Evolutionary conservation across 2,888 invertebrate species (phyloP), one percentile per base, ranked within the genome.

Genomic region (Tromatobia lineatoria): DNA sequence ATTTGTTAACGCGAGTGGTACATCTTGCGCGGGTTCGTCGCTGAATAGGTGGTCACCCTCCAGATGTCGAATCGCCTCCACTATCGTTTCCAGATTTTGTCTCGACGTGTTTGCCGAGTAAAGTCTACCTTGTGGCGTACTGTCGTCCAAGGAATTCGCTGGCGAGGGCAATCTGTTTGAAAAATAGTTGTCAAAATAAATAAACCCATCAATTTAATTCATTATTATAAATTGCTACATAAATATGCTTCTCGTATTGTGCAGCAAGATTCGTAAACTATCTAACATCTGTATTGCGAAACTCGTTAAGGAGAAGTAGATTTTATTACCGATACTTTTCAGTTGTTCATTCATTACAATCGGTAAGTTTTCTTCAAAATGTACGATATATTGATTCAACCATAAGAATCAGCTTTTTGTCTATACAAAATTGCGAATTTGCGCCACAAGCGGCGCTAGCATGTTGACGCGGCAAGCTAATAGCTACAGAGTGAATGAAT

Each of bases 61-160:
- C 88, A 99, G 95, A 93, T 99, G 99, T 52, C 99, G 96, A 91
- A 99, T 99, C 78, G 99, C 99, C 94, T 99, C 99, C 52, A 99
- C 99, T 88, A 99, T 99, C 15, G 99, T 99, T 94, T 99, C 99
- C 90, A 99, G 95, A 94, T 99, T 99, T 94, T 99, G 98, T 77
- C 98, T 96, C 86, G 98, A 98, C 73, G 97, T 97, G 87, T 96
- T 96, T 18, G 96, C 95, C 70, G 95, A 93, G 89, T 95, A 96
- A 75, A 95, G 92, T 86, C 95, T 94, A 76, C 90, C 91, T 85
- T 94, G 94, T 0, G 95, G 94, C n/a, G 94, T 93, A 10, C 93
- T 93, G 82, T 95, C 95, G 71, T 94, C 94, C 64, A 93, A 57
- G 54, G 93, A 88, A 88, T 91, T 93, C 25, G 92, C 96, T 6